Base-by-base conservation (phyloP, 2,888 invertebrate genomes). In the Drosophila monieri region DNA sequence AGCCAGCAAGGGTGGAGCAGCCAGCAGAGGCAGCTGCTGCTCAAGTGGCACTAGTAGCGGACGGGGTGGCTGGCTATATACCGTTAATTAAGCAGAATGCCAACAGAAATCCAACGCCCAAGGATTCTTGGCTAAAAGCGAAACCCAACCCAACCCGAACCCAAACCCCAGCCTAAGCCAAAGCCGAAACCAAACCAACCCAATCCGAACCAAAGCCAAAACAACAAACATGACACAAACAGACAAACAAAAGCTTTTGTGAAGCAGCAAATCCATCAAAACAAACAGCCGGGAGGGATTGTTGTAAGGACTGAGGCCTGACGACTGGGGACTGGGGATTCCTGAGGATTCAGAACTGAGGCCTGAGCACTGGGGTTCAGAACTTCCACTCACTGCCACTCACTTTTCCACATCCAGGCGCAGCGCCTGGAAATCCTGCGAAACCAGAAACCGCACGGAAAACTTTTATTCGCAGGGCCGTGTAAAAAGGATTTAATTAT, bases 401-500 rank as follows among this genome's bases (percentile, higher is more conserved):
- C 59, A 55, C 32, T 56, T 49, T 56, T 51, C 51, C 55, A 61
- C 46, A 44, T 56, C 62, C 47, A 25, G 53, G 54, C 78, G 61
- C 66, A 64, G 60, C 69, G 54, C 56, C 52, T 65, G 51, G 44
- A 57, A 53, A 66, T 54, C 39, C 67, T 30, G 64, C 69, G 48
- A 67, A 51, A 58, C 70, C 59, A 49, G 58, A 67, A 52, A 46
- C 70, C 68, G 47, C 70, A 52, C 32, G 60, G 49, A 59, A 76
- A 85, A 80, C 78, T 80, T 85, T 76, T 56, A 32, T 74, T 48
- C 67, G 68, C 76, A 83, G 84, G 78, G 80, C 88, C 87, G 85
- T 80, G 76, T 87, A 81, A 80, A 89, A 90, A 90, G 89, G 89
- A 90, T 90, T 90, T 89, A 90, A 90, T 90, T 90, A 90, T 90